phyloP scores from a whole-genome alignment of 2,113 vertebrate genomes.

The Fregetta grallaria region DNA sequence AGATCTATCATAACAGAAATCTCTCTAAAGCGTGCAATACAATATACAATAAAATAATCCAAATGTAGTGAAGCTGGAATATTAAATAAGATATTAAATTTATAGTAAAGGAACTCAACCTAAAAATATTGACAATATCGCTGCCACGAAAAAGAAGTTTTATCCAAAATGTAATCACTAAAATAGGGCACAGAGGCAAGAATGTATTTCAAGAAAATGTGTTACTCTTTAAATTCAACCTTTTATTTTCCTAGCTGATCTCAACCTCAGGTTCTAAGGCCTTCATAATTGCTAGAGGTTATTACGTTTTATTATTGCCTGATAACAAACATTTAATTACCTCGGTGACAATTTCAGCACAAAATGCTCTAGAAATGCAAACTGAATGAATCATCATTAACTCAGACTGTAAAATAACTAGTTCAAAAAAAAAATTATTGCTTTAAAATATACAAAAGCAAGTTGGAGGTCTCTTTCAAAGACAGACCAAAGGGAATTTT shows the following conservation, averaged over 20 bases:
- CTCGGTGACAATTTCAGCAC: not conserved
- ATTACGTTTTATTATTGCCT: not conserved
- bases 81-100: not conserved
- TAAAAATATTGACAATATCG: not conserved
- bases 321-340: constrained; percentile 7
- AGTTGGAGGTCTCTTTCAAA: not conserved
- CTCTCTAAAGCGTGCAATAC: not conserved
- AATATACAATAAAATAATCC: not conserved
- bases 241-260: not conserved
- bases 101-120: not conserved
- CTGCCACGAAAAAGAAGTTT: not conserved
- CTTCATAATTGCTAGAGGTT: not conserved
- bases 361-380: not conserved
- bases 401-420: not conserved
- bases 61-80: not conserved
- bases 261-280: not conserved
- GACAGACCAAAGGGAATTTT: not conserved
- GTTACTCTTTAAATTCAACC: not conserved
- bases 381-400: not conserved
- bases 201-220: not conserved
- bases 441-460: not conserved
- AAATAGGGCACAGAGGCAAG: not conserved
- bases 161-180: not conserved
- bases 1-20: not conserved
- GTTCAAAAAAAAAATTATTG: not conserved